Evolutionary conservation across 1,140 invertebrate species (phyloP), one percentile per base, ranked within the genome.

Genomic region (Sweltsa coloradensis): DNA sequence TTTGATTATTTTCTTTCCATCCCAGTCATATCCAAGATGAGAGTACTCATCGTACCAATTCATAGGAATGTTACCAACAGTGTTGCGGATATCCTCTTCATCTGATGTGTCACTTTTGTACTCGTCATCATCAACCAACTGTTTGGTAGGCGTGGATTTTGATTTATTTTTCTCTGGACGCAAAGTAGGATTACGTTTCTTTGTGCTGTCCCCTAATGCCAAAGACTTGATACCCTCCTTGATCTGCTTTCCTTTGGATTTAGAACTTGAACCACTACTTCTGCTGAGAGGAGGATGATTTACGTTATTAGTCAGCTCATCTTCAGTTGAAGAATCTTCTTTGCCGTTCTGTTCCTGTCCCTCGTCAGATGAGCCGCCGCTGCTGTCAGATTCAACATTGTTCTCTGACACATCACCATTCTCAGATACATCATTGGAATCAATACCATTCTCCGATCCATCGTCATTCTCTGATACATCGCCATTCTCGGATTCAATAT

Each of bases 1-100:
- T 65, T 97, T 97, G 1, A 85, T 64, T 47, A 99, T 86, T 61
- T 87, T 85, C 49, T 85, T 81, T 2, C 92, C 95, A 61, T 91
- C 84, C 66, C 88, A 81, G 66, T 97, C 83, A 64, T 99, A 99
- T 18, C 97, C 97, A 55, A 99, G 76, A 62, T 99, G 96, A 34
- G 82, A 78, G 66, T 91, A 95, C 50, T 98, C 92, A 58, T 94
- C 78, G 67, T 99, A 99, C 96, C 96, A 99, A 60, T 93, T 83
- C 70, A 92, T 80, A 1, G 96, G 96, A 57, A 99, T 83, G 60
- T 97, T 97, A 19, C 96, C 96, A 36, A 96, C 79, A 7, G 93
- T 97, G 63, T 97, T 99, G 45, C 89, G 68, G 29, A 95, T 81
- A 66, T 97, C 95, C 76, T 97, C 89, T 69, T 94, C 89, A 67